Percentiles rank a stretch among this genome's conserved stretches.
Conservation (phyloP, 2,797 vertebrate genomes). For the Phataginus tricuspis region DNA sequence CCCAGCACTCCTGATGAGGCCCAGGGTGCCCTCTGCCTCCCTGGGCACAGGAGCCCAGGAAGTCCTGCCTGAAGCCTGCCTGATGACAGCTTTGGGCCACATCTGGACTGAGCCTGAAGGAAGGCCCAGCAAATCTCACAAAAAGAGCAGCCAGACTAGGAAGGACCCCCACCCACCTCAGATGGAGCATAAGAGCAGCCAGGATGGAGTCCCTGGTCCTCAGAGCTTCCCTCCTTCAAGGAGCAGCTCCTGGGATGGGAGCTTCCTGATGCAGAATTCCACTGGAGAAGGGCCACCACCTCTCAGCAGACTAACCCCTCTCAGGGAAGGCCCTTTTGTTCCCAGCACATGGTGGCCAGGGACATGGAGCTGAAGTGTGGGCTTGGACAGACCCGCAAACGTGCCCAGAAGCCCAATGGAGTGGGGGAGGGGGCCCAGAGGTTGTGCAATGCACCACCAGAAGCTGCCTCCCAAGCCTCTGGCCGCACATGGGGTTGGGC, state of each 20-base stretch:
- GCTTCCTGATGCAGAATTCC: neutral
- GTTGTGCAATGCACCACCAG: slow-evolving; percentile 86
- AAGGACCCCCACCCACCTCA: neutral
- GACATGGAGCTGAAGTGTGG: neutral
- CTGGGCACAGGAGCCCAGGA: neutral
- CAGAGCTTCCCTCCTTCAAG: neutral
- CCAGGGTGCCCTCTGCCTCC: neutral
- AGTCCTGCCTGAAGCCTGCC: neutral
- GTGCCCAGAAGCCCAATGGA: slow-evolving; percentile 6
- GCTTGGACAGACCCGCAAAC: neutral
- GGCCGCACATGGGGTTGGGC: slow-evolving; percentile 69
- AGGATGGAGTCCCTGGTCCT: neutral
- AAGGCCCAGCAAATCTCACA: neutral
- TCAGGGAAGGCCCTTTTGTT: slow-evolving; percentile 40
- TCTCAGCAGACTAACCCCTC: neutral
- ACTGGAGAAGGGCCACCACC: neutral
- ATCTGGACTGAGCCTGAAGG: neutral
- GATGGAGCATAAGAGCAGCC: neutral
- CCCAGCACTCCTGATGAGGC: neutral
- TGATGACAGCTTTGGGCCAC: neutral
- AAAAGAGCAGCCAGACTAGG: neutral
- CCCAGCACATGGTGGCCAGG: neutral
- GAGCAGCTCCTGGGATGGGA: neutral
- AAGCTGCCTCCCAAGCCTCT: slow-evolving; percentile 68
- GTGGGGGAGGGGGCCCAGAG: neutral